Base-by-base conservation (phyloP, 2,888 invertebrate genomes). In the Blomia tropicalis region DNA sequence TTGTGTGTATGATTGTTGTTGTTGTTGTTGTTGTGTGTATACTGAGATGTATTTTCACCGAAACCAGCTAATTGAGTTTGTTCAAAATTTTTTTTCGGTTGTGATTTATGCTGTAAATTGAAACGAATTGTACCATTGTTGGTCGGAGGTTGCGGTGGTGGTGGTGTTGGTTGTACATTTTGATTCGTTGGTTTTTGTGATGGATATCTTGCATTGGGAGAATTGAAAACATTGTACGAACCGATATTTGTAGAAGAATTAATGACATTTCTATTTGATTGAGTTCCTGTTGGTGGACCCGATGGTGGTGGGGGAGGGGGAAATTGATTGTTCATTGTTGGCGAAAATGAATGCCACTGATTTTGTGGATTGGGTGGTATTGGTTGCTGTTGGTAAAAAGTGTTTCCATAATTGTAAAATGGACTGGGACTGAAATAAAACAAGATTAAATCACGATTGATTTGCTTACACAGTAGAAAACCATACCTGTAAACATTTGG, bases 391-490 rank as follows among this genome's bases (percentile, higher is more conserved):
- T 47, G 51, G 22, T 47, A 47, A 47, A 25, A 47, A 27, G 7
- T 47, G 51, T 47, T 47, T 25, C 7, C 11, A 19, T 47, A 47
- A 27, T 47, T 27, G 51, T 47, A 47, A n/a, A 11, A 47, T 11
- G 51, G 23, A 47, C n/a, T n/a, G n/a, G 51, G 22, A 47, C 51
- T 47, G 22, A 47, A 47, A 47, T 11, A 11, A 47, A 47, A 47
- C 5, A 47, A 11, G 22, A 47, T 47, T 41, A n/a, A 41, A 41
- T 17, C 14, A n/a, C 41, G n/a, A 41, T n/a, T n/a, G n/a, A n/a
- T 41, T 41, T 41, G 14, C 14, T 41, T 41, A 41, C n/a, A n/a
- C n/a, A n/a, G n/a, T n/a, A n/a, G n/a, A n/a, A n/a, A n/a, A n/a
- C n/a, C n/a, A n/a, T n/a, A n/a, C n/a, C n/a, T n/a, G 22, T 47